Evolutionary conservation across 2,888 invertebrate species (phyloP).

Genomic region (Plebejus argus): DNA sequence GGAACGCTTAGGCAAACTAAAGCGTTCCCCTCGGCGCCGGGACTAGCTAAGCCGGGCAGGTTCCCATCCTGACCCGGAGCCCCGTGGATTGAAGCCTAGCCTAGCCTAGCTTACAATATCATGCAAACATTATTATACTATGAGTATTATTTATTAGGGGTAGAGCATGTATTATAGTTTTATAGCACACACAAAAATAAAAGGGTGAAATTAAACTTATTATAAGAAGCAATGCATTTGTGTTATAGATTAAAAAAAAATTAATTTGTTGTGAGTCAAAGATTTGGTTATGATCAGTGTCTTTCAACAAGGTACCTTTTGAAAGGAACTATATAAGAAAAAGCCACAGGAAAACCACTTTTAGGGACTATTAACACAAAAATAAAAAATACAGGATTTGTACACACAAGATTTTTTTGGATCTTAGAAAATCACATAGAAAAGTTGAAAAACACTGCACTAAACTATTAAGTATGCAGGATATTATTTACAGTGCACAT

Average conservation of each 20-base stretch:
- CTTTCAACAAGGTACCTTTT: background rate
- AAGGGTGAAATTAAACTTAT: background rate
- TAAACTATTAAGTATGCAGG: constrained; percentile 20
- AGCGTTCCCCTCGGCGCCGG: too few relatives aligned
- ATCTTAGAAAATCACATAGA: background rate
- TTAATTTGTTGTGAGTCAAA: background rate
- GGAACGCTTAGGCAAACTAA: too few relatives aligned
- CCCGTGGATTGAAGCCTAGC: background rate
- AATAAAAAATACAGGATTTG: too few relatives aligned
- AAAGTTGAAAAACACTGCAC: constrained; percentile 18
- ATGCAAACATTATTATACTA: background rate
- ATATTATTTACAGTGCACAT: constrained; percentile 40
- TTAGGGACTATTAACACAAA: background rate
- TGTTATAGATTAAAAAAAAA: background rate
- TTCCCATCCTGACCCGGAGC: too few relatives aligned
- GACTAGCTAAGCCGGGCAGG: too few relatives aligned
- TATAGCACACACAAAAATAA: background rate
- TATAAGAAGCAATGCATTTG: background rate
- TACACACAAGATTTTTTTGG: background rate
- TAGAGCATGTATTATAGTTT: background rate
- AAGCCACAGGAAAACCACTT: background rate
- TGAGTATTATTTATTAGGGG: background rate
- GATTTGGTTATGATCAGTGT: background rate
- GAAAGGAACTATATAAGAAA: background rate
- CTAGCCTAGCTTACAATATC: background rate